A percentile compares a stretch with the other conserved stretches of the same genome.
These are phyloP conservation scores for Ardeotis arabs DNA, from an alignment of 2,113 vertebrate genomes.

Conservation along the genomic window DNA sequence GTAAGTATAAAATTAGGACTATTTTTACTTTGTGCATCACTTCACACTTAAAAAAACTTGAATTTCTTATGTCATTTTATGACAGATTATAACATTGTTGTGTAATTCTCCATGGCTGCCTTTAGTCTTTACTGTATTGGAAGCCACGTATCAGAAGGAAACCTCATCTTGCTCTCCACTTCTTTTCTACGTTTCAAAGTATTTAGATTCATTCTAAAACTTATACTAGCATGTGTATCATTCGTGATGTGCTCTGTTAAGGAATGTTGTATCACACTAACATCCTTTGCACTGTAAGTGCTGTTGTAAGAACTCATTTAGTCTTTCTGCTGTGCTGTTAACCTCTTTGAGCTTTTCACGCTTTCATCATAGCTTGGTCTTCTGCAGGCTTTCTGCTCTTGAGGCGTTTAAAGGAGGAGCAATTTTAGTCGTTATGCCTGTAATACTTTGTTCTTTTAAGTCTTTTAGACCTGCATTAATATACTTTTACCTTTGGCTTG, in stretches of 20 bases:
- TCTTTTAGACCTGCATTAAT: neutral
- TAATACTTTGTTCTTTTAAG: neutral
- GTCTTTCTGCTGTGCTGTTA: neutral
- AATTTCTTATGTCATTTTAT: neutral
- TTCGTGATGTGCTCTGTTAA: neutral
- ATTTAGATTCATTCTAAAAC: neutral
- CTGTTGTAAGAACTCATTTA: neutral
- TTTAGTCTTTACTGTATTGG: neutral
- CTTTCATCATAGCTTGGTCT: neutral
- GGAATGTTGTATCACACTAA: neutral
- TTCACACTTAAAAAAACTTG: neutral
- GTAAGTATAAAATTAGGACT: neutral
- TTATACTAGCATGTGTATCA: neutral
- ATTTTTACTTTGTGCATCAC: neutral
- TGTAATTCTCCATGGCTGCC: neutral
- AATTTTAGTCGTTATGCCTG: neutral
- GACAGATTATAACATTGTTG: neutral
- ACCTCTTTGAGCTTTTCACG: neutral
- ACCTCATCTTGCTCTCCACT: neutral
- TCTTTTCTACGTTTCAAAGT: neutral
- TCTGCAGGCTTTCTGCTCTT: neutral
- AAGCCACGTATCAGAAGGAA: neutral
- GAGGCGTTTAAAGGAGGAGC: neutral
- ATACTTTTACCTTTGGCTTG: neutral
- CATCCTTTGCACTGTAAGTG: neutral